phyloP scores from a whole-genome alignment of 2,113 vertebrate genomes.

The Procavia capensis region DNA sequence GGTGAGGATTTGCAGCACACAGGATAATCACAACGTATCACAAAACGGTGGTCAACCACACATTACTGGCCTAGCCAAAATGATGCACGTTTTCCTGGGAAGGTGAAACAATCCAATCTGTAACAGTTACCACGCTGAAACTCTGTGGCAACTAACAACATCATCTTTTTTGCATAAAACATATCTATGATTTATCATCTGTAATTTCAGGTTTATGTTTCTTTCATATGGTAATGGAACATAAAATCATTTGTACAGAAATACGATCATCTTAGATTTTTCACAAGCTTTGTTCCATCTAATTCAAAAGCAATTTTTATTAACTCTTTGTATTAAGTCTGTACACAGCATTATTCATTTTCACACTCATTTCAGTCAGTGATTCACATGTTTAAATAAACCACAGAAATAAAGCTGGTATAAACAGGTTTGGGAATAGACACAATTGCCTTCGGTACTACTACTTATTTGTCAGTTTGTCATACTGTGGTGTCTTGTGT shows the following conservation, averaged over 20 bases:
- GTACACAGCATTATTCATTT: conserved; percentile 1
- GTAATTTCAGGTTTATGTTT: conserved; percentile 10
- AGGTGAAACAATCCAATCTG: too few relatives aligned
- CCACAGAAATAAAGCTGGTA: background rate
- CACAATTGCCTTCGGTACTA: background rate
- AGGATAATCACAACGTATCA: too few relatives aligned
- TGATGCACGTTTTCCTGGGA: too few relatives aligned
- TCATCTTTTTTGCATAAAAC: background rate
- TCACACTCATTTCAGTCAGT: conserved; percentile 17
- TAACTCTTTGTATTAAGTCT: background rate
- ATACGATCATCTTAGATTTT: background rate
- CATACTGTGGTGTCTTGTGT: too few relatives aligned
- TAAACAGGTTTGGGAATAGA: background rate
- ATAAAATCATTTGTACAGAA: conserved; percentile 42
- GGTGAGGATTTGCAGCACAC: too few relatives aligned
- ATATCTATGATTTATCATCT: background rate
- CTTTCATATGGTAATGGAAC: background rate
- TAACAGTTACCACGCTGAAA: too few relatives aligned
- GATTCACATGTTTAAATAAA: conserved; percentile 47
- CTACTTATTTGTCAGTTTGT: too few relatives aligned
- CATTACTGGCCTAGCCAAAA: too few relatives aligned
- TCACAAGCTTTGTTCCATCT: conserved; percentile 13
- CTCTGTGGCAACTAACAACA: background rate
- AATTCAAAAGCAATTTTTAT: conserved; percentile 28
- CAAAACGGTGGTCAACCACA: too few relatives aligned